These are phyloP conservation scores for Dermochelys coriacea DNA, from an alignment of 2,797 vertebrate species.

Conservation along the genomic window DNA sequence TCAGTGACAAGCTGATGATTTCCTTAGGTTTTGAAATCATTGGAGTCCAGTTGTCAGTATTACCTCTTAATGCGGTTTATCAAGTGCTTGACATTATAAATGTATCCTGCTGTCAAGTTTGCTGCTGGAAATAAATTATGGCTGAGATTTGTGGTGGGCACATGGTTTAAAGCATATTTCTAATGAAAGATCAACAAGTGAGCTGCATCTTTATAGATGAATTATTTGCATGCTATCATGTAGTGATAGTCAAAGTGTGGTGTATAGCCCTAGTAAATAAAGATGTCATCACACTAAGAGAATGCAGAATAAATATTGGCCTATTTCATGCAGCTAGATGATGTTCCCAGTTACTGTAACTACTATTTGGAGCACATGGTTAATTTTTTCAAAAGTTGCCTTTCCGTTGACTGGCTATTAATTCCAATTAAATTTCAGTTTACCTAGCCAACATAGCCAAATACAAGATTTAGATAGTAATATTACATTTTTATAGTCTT, in stretches of 20 bases:
- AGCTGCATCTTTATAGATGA: not conserved
- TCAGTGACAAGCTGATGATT: not conserved
- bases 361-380: too few relatives aligned
- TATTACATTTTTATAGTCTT: rapidly evolving
- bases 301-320: not conserved
- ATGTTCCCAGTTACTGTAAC: not conserved
- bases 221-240: not conserved
- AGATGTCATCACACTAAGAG: not conserved
- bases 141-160: not conserved
- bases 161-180: not conserved
- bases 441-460: not conserved
- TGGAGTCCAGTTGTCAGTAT: not conserved
- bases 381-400: not conserved
- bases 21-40: not conserved
- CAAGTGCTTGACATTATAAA: not conserved
- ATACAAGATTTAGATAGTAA: not conserved
- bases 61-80: not conserved
- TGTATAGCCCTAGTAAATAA: not conserved
- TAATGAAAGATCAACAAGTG: not conserved
- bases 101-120: not conserved
- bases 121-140: not conserved
- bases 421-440: not conserved
- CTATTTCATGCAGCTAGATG: not conserved
- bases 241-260: too few relatives aligned
- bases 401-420: not conserved